Evolutionary conservation across 2,888 invertebrate genomes (phyloP).

Genomic region (Lycocerus yunnanus): DNA sequence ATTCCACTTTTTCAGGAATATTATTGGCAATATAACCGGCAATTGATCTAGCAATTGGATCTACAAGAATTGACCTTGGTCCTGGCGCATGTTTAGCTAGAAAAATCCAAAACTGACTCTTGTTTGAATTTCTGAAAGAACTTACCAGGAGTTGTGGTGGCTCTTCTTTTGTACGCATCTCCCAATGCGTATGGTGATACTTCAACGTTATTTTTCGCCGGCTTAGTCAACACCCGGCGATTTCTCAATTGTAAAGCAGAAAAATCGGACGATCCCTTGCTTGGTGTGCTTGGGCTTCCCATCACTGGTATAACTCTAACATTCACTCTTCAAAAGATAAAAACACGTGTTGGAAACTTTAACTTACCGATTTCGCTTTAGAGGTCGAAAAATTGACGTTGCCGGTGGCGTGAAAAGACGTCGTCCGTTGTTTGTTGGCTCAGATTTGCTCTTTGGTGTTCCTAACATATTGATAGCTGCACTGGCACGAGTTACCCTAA

Average conservation of each 20-base stretch:
- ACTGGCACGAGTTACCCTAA: background rate
- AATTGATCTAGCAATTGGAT: constrained; percentile 53
- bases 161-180: constrained; percentile 5
- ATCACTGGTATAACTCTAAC: constrained; percentile 52
- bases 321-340: constrained; percentile 54
- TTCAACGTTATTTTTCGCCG: constrained; percentile 4
- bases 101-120: background rate
- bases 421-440: background rate
- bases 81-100: background rate
- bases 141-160: constrained; percentile 13
- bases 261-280: constrained; percentile 15
- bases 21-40: constrained; percentile 52
- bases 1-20: constrained; percentile 34
- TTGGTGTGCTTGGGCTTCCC: constrained; percentile 35
- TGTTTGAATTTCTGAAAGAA: background rate
- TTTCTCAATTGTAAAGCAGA: constrained; percentile 17
- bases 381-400: background rate
- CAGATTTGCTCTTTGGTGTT: constrained; percentile 5
- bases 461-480: background rate
- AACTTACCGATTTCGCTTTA: constrained; percentile 37
- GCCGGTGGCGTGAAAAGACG: background rate
- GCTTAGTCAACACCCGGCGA: constrained; percentile 9
- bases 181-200: background rate
- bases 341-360: constrained; percentile 16
- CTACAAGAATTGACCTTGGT: constrained; percentile 39